phyloP scores from a whole-genome alignment of 1,140 invertebrate genomes.

The Leptinotarsa lineolata region DNA sequence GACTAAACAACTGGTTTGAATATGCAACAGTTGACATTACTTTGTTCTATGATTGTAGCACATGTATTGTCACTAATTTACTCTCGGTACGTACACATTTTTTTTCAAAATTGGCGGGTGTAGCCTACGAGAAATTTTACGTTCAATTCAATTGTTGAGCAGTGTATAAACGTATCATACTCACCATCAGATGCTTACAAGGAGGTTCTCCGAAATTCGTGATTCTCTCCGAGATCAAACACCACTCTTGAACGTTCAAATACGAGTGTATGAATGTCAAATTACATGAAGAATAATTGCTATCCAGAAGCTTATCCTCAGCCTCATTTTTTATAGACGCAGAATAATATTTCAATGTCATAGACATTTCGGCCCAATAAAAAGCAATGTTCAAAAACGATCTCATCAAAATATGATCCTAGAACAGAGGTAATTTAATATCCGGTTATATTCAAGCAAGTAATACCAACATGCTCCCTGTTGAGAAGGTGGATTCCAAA shows the following conservation, averaged over 20 bases:
- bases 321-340: conserved; percentile 34
- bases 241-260: conserved; percentile 49
- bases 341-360: conserved; percentile 47
- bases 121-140: background rate
- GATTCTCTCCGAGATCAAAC: conserved; percentile 51
- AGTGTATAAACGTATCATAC: conserved; percentile 1
- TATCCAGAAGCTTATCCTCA: conserved; percentile 33
- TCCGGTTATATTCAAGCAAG: conserved; percentile 18
- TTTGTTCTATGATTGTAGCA: too few relatives aligned
- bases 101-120: too few relatives aligned
- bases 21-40: too few relatives aligned
- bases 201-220: conserved; percentile 52
- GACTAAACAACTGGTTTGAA: too few relatives aligned
- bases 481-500: conserved; percentile 46
- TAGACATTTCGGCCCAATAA: conserved; percentile 50
- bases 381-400: conserved; percentile 50
- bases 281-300: conserved; percentile 43
- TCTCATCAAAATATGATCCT: conserved; percentile 51
- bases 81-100: too few relatives aligned
- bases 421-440: conserved; percentile 31
- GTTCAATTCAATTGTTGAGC: conserved; percentile 5
- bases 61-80: too few relatives aligned
- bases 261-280: conserved; percentile 51
- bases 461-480: conserved; percentile 50
- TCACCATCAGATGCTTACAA: conserved; percentile 51